Conservation (phyloP, 2,113 vertebrate species). For the Grammomys surdaster region DNA sequence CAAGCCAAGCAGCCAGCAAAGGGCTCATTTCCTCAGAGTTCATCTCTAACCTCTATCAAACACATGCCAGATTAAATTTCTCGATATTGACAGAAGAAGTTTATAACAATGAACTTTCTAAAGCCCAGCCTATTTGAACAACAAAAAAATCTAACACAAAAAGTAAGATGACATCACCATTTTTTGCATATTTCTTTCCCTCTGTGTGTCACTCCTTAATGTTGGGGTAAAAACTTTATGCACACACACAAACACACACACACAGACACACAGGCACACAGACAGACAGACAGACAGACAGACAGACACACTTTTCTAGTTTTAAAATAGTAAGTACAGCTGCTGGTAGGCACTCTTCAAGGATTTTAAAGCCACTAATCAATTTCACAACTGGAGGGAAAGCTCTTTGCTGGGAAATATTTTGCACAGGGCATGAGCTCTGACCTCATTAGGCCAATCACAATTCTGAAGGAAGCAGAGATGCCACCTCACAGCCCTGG, state of each 20-base stretch:
- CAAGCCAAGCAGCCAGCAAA: neutral
- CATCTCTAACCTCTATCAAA: neutral
- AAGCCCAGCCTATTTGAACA: constrained; percentile 7
- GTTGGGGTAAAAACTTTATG: neutral
- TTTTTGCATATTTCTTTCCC: neutral
- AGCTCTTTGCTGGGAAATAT: constrained; percentile 61
- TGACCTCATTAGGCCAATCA: constrained; percentile 37
- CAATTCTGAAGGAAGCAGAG: neutral
- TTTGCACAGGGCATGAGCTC: constrained; percentile 57
- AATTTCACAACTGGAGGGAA: constrained; percentile 75
- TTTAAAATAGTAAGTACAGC: constrained; percentile 72
- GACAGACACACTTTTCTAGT: neutral
- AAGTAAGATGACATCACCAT: neutral
- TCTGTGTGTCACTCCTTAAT: neutral
- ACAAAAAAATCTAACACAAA: neutral
- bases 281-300: neutral
- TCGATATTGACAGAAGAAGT: neutral
- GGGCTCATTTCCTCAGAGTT: neutral
- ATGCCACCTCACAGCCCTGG: no score
- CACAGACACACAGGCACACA: neutral
- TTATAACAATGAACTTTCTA: neutral
- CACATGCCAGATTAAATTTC: constrained; percentile 29
- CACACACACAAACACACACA: neutral
- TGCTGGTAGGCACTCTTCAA: constrained; percentile 51
- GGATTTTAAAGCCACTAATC: constrained; percentile 68